phyloP scores from a whole-genome alignment of 2,888 invertebrate genomes.

The Stramonita haemastoma region DNA sequence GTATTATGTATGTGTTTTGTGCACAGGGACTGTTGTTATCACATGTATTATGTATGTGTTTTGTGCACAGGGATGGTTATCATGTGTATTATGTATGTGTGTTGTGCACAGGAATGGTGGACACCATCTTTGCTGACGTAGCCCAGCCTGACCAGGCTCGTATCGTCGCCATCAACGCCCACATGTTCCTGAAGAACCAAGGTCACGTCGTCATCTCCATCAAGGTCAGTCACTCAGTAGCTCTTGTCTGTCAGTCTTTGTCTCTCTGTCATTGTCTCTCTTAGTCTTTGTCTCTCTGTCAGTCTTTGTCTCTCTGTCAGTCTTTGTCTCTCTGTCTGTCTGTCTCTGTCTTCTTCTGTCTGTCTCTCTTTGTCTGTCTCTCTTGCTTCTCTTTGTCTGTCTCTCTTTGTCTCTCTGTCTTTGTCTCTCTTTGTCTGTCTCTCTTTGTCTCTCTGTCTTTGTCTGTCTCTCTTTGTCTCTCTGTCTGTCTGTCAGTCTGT shows the following conservation, averaged over 20 bases:
- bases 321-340: not conserved
- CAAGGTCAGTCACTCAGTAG: conserved; percentile 82
- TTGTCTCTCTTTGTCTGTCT: no score
- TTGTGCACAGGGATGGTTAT: no score
- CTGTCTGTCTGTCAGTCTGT: no score
- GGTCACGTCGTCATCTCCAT: conserved; percentile 99
- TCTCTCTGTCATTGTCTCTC: not conserved
- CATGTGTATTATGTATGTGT: not conserved
- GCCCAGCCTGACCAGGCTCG: conserved; percentile 99
- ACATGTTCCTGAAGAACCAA: conserved; percentile 96
- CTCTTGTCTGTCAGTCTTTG: not conserved
- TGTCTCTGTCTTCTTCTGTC: no score
- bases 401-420: no score
- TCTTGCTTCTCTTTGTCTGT: no score
- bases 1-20: no score
- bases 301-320: not conserved
- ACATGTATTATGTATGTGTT: no score
- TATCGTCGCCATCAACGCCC: conserved; percentile 97
- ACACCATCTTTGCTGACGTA: conserved; percentile 98
- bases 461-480: no score
- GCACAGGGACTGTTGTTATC: no score
- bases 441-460: no score
- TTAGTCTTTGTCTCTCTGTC: not conserved
- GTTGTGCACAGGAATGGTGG: conserved; percentile 88
- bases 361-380: no score